phyloP scores from a whole-genome alignment of 2,113 vertebrate species.

The Corvus moneduloides region DNA sequence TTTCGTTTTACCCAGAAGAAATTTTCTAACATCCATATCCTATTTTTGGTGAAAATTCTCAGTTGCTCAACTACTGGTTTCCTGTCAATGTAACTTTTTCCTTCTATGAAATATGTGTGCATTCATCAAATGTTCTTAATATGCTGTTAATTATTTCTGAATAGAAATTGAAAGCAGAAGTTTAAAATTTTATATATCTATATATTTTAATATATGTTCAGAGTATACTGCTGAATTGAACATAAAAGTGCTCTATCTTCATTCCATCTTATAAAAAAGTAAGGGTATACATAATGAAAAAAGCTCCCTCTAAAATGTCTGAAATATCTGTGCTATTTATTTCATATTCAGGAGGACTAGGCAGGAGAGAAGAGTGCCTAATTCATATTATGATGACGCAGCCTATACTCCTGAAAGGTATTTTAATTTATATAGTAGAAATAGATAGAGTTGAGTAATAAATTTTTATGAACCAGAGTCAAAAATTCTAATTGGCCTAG shows the following conservation, averaged over 20 bases:
- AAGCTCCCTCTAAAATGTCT: constrained; percentile 16
- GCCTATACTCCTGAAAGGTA: constrained; percentile 83
- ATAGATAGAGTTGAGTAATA: constrained; percentile 19
- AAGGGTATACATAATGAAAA: background rate
- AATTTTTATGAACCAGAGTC: background rate
- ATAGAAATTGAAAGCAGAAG: background rate
- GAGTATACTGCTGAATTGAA: background rate
- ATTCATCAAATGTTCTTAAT: background rate
- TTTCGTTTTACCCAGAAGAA: background rate
- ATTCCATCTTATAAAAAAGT: background rate
- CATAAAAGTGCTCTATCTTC: background rate
- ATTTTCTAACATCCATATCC: background rate
- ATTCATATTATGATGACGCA: constrained; percentile 74
- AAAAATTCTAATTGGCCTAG: background rate
- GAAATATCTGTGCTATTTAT: constrained; percentile 69
- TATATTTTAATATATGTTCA: background rate
- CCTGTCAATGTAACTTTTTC: background rate
- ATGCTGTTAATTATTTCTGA: background rate
- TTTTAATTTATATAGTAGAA: constrained; percentile 59
- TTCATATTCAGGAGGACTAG: constrained; percentile 76
- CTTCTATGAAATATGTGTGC: background rate
- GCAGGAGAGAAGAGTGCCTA: constrained; percentile 80
- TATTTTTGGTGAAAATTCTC: background rate
- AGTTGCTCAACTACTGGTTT: background rate
- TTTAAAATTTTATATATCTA: background rate